Evolutionary conservation across 53 echinoderm and acorn worm species (phyloP).

Genomic region (Crossaster papposus): DNA sequence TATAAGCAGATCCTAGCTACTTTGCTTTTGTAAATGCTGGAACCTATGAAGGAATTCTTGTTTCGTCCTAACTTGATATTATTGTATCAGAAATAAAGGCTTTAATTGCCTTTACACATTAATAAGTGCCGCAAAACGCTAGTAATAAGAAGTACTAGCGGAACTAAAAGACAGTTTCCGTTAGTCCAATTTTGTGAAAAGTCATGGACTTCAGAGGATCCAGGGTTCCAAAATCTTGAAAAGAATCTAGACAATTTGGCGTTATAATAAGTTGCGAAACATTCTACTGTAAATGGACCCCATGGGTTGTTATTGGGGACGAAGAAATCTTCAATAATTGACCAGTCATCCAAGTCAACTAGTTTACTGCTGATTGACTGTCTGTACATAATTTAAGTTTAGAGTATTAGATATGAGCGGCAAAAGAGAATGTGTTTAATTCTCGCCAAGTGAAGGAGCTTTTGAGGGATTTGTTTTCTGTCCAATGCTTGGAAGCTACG

Average conservation of each 20-base stretch:
- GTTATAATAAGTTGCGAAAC: slow-evolving; percentile 25
- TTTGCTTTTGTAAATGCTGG: neutral
- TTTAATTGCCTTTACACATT: slow-evolving; percentile 8
- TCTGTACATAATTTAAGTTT: neutral
- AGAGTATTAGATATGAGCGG: slow-evolving; percentile 2
- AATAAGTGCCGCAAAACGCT: neutral
- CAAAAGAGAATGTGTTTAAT: slow-evolving; percentile 5
- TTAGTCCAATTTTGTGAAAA: slow-evolving; percentile 16
- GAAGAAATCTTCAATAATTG: slow-evolving; percentile 24
- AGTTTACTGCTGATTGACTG: slow-evolving; percentile 50
- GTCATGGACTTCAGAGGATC: neutral
- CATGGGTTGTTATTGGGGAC: neutral
- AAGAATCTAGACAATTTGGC: neutral
- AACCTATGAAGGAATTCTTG: slow-evolving; percentile 7
- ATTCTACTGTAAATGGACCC: slow-evolving; percentile 36
- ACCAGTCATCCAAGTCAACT: slow-evolving; percentile 51
- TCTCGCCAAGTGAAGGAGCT: slow-evolving; percentile 59
- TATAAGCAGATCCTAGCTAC: neutral
- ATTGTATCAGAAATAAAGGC: neutral
- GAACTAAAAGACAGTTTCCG: slow-evolving; percentile 14
- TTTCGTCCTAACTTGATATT: neutral
- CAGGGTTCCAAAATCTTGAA: slow-evolving; percentile 38
- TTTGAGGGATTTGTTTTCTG: slow-evolving; percentile 25
- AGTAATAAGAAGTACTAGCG: neutral
- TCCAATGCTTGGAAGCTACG: slow-evolving; percentile 49